phyloP scores from a whole-genome alignment of 2,888 invertebrate species.

The Lasioglossum morio region DNA sequence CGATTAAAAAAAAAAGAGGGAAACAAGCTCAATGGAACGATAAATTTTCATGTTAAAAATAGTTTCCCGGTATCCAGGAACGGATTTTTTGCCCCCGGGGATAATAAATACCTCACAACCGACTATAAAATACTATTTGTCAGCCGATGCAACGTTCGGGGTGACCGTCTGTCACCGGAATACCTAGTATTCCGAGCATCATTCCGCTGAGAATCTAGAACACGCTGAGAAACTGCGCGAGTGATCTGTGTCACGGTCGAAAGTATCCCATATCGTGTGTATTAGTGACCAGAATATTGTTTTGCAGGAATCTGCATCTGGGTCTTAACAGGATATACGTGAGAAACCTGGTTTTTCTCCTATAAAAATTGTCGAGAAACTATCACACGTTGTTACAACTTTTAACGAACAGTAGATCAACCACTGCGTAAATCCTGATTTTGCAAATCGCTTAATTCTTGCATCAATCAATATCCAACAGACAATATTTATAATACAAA shows the following conservation, averaged over 20 bases:
- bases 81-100: constrained; percentile 28
- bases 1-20: background rate
- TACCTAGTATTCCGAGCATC: constrained; percentile 43
- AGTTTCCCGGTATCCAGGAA: constrained; percentile 2
- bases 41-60: constrained; percentile 22
- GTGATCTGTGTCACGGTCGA: constrained; percentile 57
- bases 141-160: constrained; percentile 39
- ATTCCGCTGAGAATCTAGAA: constrained; percentile 53
- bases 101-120: constrained; percentile 41
- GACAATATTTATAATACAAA: too few species aligned
- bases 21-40: constrained; percentile 5
- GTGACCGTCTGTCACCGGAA: constrained; percentile 32
- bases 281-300: constrained; percentile 17
- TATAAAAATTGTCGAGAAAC: background rate
- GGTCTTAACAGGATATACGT: background rate
- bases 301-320: constrained; percentile 23
- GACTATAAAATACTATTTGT: constrained; percentile 51
- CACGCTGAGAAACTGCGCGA: constrained; percentile 47
- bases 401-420: too few species aligned
- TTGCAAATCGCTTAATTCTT: too few species aligned
- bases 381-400: background rate
- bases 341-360: background rate
- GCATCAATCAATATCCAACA: too few species aligned
- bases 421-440: too few species aligned
- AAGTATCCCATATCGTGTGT: constrained; percentile 32